Evolutionary conservation across 2,113 vertebrate species (phyloP).

Genomic region (Macrotis lagotis): DNA sequence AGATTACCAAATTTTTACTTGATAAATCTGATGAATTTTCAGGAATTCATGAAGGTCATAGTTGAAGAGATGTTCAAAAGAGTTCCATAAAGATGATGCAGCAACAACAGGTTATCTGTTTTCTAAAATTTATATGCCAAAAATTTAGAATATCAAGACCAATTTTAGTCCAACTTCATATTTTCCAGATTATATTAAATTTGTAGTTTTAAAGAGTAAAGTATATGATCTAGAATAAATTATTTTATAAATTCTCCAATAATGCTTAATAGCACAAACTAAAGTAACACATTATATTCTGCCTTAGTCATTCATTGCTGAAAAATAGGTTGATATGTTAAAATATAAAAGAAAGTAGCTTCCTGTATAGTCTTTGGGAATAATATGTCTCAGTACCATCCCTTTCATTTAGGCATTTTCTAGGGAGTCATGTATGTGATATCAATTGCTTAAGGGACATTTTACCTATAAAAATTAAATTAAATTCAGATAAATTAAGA

Average conservation of each 20-base stretch:
- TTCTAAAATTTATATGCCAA: neutral
- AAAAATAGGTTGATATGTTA: neutral
- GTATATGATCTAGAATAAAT: neutral
- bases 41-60: neutral
- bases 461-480: neutral
- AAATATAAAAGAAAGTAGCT: neutral
- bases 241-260: neutral
- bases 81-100: too few species aligned
- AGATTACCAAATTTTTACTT: neutral
- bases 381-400: neutral
- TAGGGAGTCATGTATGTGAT: neutral
- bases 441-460: neutral
- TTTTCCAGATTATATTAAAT: neutral
- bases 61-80: neutral
- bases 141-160: neutral
- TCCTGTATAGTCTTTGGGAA: neutral
- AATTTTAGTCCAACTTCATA: neutral
- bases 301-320: neutral
- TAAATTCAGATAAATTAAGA: neutral
- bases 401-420: neutral
- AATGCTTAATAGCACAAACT: neutral
- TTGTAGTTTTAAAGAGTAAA: neutral
- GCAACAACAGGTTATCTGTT: neutral
- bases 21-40: neutral
- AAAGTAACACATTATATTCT: neutral